phyloP scores from a whole-genome alignment of 2,113 vertebrate genomes.

The Mesitornis unicolor region DNA sequence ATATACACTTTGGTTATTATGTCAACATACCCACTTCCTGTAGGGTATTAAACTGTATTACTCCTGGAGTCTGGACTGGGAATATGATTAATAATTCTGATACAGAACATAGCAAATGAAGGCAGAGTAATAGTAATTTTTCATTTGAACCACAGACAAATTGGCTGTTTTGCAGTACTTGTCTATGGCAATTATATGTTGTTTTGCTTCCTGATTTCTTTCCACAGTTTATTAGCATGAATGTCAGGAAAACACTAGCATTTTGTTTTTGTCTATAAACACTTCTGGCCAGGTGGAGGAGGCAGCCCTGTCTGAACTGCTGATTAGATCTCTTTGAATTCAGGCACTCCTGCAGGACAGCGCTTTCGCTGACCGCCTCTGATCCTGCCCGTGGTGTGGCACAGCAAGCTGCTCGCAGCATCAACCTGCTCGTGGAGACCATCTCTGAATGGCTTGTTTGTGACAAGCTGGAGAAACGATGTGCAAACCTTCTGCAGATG shows the following conservation, averaged over 20 bases:
- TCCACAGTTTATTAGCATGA: background rate
- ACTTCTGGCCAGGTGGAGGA: background rate
- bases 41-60: slow-evolving; percentile 12
- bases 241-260: background rate
- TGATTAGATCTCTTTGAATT: background rate
- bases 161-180: slow-evolving; percentile 60
- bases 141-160: slow-evolving; percentile 53
- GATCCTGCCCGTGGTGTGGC: background rate
- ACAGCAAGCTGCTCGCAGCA: background rate
- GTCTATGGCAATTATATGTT: slow-evolving; percentile 46
- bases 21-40: background rate
- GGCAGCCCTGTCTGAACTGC: background rate
- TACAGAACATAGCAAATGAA: slow-evolving; percentile 20
- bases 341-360: background rate
- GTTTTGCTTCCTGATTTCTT: slow-evolving; percentile 44
- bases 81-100: slow-evolving; percentile 43
- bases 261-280: background rate
- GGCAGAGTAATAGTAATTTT: slow-evolving; percentile 58
- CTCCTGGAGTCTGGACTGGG: slow-evolving; percentile 1
- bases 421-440: fast-evolving
- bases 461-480: background rate
- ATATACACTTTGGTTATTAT: background rate
- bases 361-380: background rate
- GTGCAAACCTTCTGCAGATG: background rate
- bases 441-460: background rate